Conservation (phyloP, 1,140 invertebrate genomes). For the Apis dorsata region DNA sequence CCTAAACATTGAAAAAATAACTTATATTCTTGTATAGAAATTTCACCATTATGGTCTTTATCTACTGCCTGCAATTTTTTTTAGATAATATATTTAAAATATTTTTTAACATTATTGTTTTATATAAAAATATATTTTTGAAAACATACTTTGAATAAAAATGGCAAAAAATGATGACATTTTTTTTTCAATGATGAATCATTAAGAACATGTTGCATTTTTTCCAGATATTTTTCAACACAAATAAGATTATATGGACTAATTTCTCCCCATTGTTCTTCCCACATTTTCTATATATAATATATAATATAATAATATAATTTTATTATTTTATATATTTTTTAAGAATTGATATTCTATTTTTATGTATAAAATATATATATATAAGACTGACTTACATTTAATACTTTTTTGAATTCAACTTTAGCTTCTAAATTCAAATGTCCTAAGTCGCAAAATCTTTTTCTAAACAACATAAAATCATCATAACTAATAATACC, state of each 20-base stretch:
- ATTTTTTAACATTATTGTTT: constrained; percentile 21
- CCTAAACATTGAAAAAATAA: constrained; percentile 90
- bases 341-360: background rate
- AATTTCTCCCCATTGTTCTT: constrained; percentile 90
- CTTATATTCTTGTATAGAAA: constrained; percentile 90
- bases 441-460: constrained; percentile 87
- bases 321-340: background rate
- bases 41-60: constrained; percentile 88
- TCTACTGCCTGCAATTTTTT: constrained; percentile 86
- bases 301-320: background rate
- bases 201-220: constrained; percentile 90
- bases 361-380: background rate
- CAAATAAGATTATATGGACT: constrained; percentile 89
- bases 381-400: constrained; percentile 77
- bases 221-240: constrained; percentile 88
- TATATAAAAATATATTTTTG: constrained; percentile 22
- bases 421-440: constrained; percentile 82
- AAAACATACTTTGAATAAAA: constrained; percentile 86
- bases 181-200: constrained; percentile 86
- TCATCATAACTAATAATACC: constrained; percentile 91
- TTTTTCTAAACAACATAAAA: constrained; percentile 86
- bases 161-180: constrained; percentile 88
- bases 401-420: constrained; percentile 85
- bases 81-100: constrained; percentile 8
- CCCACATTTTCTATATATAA: constrained; percentile 85